A percentile compares a stretch with the other conserved stretches of the same genome.
These are phyloP conservation scores for Chrysocyon brachyurus DNA, from an alignment of 2,797 vertebrate species.

Conservation along the genomic window DNA sequence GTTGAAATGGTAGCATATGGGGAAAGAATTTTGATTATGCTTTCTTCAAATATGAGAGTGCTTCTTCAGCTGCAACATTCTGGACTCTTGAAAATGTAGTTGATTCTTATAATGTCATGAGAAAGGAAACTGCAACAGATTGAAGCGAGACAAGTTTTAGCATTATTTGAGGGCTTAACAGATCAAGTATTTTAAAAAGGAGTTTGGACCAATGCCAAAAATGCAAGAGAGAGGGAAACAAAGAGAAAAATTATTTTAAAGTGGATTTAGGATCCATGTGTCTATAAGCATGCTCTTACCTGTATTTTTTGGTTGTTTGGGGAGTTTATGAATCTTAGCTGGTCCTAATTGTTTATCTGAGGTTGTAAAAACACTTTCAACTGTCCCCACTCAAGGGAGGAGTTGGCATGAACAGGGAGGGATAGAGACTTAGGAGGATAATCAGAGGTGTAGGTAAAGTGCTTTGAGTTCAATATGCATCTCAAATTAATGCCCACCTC, in stretches of 20 bases:
- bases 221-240: neutral
- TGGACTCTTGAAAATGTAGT: slow-evolving; percentile 77
- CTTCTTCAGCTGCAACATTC: slow-evolving; percentile 75
- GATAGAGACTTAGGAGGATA: neutral
- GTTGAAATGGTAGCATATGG: slow-evolving; percentile 70
- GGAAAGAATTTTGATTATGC: slow-evolving; percentile 69
- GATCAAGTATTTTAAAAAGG: slow-evolving; percentile 68
- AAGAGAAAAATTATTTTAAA: slow-evolving; percentile 51
- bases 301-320: neutral
- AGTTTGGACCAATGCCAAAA: slow-evolving; percentile 44
- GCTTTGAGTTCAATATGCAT: neutral
- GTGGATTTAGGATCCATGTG: neutral
- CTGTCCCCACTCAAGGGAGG: neutral
- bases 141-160: slow-evolving; percentile 49
- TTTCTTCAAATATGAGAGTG: slow-evolving; percentile 73
- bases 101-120: slow-evolving; percentile 44
- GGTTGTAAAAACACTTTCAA: slow-evolving; percentile 39
- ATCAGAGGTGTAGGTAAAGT: neutral
- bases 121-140: slow-evolving; percentile 58
- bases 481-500: neutral
- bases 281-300: neutral
- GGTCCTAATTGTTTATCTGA: neutral
- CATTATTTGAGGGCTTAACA: slow-evolving; percentile 21
- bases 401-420: neutral
- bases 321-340: neutral